These are phyloP conservation scores for Heteronetta atricapilla DNA, from an alignment of 2,113 vertebrate genomes.

Conservation along the genomic window DNA sequence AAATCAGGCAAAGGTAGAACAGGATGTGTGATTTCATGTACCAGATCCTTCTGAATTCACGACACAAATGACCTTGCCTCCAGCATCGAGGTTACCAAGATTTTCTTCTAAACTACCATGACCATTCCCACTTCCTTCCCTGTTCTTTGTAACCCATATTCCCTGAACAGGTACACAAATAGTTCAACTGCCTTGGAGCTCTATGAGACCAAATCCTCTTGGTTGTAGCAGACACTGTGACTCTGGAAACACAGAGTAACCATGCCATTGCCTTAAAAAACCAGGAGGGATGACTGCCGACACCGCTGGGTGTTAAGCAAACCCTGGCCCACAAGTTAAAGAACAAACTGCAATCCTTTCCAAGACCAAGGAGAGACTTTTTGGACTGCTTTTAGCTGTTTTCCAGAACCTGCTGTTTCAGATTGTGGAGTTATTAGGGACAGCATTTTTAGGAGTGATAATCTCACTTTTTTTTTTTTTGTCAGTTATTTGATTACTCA, in stretches of 20 bases:
- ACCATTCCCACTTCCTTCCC: not conserved
- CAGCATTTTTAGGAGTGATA: not conserved
- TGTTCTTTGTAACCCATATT: not conserved
- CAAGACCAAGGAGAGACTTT: not conserved
- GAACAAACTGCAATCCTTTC: not conserved
- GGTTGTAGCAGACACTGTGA: not conserved
- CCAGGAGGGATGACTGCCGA: not conserved
- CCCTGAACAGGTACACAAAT: not conserved
- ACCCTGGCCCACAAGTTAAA: not conserved
- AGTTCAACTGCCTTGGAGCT: not conserved
- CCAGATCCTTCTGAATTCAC: not conserved
- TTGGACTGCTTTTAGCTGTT: not conserved
- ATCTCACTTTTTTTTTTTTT: not conserved
- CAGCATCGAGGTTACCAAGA: not conserved
- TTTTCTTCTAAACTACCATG: not conserved
- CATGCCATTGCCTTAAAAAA: not conserved
- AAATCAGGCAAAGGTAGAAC: not conserved
- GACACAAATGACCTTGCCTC: not conserved
- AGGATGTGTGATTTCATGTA: not conserved
- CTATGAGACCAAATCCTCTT: not conserved
- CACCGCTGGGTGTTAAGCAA: not conserved
- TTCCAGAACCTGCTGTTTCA: not conserved
- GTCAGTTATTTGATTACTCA: constrained; percentile 4
- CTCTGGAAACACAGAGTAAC: not conserved
- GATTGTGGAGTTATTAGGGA: not conserved